Evolutionary conservation across 2,113 vertebrate genomes (phyloP), one percentile per base, ranked within the genome.

Genomic region (Seriola aureovittata): DNA sequence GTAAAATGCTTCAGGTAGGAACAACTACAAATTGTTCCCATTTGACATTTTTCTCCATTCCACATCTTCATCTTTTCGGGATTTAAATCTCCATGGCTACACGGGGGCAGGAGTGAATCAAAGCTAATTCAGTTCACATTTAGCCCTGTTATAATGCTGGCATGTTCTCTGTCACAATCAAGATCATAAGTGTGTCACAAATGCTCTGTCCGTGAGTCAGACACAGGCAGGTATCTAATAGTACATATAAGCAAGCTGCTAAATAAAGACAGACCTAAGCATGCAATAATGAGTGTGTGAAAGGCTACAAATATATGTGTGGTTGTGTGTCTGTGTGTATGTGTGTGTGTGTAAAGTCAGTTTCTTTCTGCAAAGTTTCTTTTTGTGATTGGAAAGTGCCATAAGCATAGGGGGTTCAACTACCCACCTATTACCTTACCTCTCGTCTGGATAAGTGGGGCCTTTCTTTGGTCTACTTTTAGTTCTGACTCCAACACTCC

Each of bases 331-430:
- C n/a, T 70, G 19, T 50, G 29, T 46, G 17, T 55, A 36, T 75
- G 57, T 65, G 12, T 63, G 29, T 46, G 58, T 62, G 71, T 63
- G 23, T 71, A 7, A 65, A 44, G 48, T 76, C 40, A 10, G 34
- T 9, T 29, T 50, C 40, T 77, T 57, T 65, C 8, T 38, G 23
- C 38, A 75, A 84, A 82, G 63, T 82, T 84, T 84, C 55, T 80
- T 57, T 57, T 71, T 68, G 62, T 91, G 88, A 91, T 88, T 86
- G 74, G 40, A 89, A 85, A 82, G 71, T 82, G 75, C 40, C 8
- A 0, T 38, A 23, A 73, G 59, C 34, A 34, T n/a, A 13, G 38
- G 66, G 46, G 58, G 67, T 80, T 63, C 8, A 67, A 71, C 75
- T 62, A 44, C 69, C 48, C 23, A 59, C 40, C 50, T 81, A 79